Evolutionary conservation across 2,888 invertebrate genomes (phyloP).

Genomic region (Meganola albula): DNA sequence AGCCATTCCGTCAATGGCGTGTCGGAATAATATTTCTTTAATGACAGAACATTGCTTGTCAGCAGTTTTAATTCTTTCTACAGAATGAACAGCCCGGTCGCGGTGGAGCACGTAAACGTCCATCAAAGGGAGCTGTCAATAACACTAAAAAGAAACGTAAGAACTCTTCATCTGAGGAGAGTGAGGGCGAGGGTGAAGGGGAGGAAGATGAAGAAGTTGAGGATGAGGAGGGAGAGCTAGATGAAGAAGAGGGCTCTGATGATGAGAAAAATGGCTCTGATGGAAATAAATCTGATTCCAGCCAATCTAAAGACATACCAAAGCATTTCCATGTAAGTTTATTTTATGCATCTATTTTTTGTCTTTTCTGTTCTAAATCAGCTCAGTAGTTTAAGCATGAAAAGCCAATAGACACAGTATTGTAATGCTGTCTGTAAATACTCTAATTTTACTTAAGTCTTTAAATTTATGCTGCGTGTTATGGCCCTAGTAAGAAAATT

Average conservation of each 20-base stretch:
- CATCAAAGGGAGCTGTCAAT: conserved; percentile 46
- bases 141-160: conserved; percentile 71
- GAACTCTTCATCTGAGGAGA: conserved; percentile 65
- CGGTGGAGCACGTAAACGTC: conserved; percentile 57
- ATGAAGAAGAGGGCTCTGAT: conserved; percentile 72
- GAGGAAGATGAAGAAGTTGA: conserved; percentile 65
- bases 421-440: too few relatives aligned
- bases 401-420: too few relatives aligned
- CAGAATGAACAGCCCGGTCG: conserved; percentile 57
- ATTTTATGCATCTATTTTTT: too few relatives aligned
- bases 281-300: conserved; percentile 73
- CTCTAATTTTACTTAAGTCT: too few relatives aligned
- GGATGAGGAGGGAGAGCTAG: conserved; percentile 66
- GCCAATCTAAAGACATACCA: conserved; percentile 75
- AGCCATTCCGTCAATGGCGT: too few relatives aligned
- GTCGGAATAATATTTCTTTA: too few relatives aligned
- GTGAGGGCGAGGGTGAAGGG: conserved; percentile 60
- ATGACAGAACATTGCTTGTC: too few relatives aligned
- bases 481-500: too few relatives aligned
- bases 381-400: too few relatives aligned
- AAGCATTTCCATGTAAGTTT: conserved; percentile 75
- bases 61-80: too few relatives aligned
- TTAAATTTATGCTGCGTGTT: too few relatives aligned
- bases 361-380: too few relatives aligned
- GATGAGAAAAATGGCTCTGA: conserved; percentile 75